Conservation (phyloP, 2,888 invertebrate genomes). For the Phalangium opilio region DNA sequence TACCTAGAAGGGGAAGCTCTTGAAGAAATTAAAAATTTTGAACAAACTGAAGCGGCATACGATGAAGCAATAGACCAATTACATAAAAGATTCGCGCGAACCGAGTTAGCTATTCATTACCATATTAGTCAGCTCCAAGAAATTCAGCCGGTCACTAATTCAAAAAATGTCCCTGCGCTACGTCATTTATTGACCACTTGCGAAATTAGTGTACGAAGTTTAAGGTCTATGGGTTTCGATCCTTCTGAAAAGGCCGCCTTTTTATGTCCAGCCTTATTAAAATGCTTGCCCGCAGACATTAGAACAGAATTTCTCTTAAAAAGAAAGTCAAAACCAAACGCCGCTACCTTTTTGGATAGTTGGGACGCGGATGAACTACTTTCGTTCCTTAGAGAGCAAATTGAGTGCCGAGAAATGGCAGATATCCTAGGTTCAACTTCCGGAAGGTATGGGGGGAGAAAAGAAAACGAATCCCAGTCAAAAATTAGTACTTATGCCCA, state of each 20-base stretch:
- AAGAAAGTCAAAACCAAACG: too few species aligned
- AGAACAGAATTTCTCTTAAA: too few species aligned
- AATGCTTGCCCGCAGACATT: too few species aligned
- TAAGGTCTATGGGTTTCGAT: not conserved
- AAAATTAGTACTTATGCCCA: too few species aligned
- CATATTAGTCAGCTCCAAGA: constrained; percentile 1
- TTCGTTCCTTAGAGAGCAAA: too few species aligned
- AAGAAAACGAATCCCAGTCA: too few species aligned
- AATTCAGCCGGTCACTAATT: not conserved
- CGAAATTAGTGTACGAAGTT: not conserved
- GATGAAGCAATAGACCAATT: constrained; percentile 1
- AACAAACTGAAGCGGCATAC: constrained; percentile 1
- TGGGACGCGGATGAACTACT: too few species aligned
- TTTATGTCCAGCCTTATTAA: not conserved
- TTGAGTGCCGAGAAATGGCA: too few species aligned
- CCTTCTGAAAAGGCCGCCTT: not conserved
- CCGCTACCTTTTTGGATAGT: too few species aligned
- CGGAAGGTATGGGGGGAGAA: too few species aligned
- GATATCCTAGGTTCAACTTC: too few species aligned
- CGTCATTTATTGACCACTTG: constrained; percentile 1
- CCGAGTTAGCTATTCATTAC: not conserved
- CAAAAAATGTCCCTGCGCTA: not conserved
- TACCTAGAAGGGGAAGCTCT: constrained; percentile 1
- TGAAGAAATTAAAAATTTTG: not conserved
- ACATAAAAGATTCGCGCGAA: constrained; percentile 3